Conservation (phyloP, 1,140 invertebrate species). For the Drosophila sp. region DNA sequence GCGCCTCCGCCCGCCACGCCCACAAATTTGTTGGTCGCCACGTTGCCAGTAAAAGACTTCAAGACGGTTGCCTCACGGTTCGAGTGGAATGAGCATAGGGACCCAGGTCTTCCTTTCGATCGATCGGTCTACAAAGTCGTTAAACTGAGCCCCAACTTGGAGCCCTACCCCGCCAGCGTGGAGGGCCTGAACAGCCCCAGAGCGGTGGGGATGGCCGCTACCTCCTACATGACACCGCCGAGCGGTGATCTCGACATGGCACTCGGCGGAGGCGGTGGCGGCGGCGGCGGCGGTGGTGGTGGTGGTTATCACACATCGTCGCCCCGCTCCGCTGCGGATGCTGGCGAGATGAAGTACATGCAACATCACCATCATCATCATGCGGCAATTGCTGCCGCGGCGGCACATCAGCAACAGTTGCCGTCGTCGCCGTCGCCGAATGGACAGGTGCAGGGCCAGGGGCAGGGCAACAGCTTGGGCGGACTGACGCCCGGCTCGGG, state of each 20-base stretch:
- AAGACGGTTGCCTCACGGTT: constrained; percentile 85
- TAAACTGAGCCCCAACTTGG: constrained; percentile 85
- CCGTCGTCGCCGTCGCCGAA: constrained; percentile 87
- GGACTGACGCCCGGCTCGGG: constrained; percentile 85
- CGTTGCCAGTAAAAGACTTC: constrained; percentile 83
- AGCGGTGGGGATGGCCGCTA: constrained; percentile 90
- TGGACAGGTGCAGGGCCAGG: constrained; percentile 79
- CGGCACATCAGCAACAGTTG: constrained; percentile 89
- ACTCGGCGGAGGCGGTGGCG: constrained; percentile 86
- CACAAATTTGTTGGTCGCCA: constrained; percentile 64
- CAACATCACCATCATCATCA: constrained; percentile 92
- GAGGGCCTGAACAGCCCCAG: constrained; percentile 85
- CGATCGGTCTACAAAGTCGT: constrained; percentile 85
- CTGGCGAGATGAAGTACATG: constrained; percentile 97
- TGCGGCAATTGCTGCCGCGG: constrained; percentile 87
- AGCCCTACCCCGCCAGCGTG: constrained; percentile 85
- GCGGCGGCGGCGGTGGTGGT: constrained; percentile 86
- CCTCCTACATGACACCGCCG: constrained; percentile 93
- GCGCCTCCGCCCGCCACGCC: constrained; percentile 29
- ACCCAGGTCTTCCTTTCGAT: constrained; percentile 84
- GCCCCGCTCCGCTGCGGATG: constrained; percentile 91
- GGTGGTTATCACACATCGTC: constrained; percentile 90
- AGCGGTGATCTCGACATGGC: constrained; percentile 91
- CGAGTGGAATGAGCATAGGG: constrained; percentile 85
- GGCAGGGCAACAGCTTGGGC: constrained; percentile 65